Base-by-base conservation (phyloP, 2,113 vertebrate species). In the Cromileptes altivelis region DNA sequence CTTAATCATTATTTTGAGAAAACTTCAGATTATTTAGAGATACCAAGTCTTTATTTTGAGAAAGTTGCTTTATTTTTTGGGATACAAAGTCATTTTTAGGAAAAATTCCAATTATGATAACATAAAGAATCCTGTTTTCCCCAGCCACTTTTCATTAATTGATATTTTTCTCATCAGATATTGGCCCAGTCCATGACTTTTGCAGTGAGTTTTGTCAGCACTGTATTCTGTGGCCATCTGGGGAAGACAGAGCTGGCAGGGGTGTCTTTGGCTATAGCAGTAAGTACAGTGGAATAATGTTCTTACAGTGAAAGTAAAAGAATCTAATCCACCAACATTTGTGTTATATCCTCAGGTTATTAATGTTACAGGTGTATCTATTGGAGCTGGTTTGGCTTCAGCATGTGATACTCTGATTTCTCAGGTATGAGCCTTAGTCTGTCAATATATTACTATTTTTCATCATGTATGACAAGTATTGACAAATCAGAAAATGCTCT, bases 371-470 rank as follows among this genome's bases (percentile, higher is more conserved):
- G 97, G 97, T 17, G 84, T 98, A 81, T 97, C 97, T 0, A 91
- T 99, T 0, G 98, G 98, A 0, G 11, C 75, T 4, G 98, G 98
- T 18, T 91, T 99, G 77, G 90, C 97, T 7, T 96, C 97, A 17
- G 97, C 97, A 1, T 98, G 97, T 0, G 97, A 98, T 84, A 99
- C 98, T 0, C 94, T 99, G 65, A 96, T 99, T 91, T 98, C 97
- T 58, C 98, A 99, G 97, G 98, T 99, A 88, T 68, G 91, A 40
- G 6, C 56, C 4, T 40, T 30, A 19, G 50, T 4, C n/a, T 23
- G 5, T 13, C 56, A 42, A 8, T 47, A 65, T 33, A n/a, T 18
- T 56, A 23, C 6, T 2, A 15, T 15, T 70, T 62, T 53, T 47
- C 0, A 37, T 30, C 9, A 25, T 6, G 7, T 33, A 15, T 53